These are phyloP conservation scores for Macropis europaea DNA, from an alignment of 2,888 invertebrate genomes.

Conservation along the genomic window DNA sequence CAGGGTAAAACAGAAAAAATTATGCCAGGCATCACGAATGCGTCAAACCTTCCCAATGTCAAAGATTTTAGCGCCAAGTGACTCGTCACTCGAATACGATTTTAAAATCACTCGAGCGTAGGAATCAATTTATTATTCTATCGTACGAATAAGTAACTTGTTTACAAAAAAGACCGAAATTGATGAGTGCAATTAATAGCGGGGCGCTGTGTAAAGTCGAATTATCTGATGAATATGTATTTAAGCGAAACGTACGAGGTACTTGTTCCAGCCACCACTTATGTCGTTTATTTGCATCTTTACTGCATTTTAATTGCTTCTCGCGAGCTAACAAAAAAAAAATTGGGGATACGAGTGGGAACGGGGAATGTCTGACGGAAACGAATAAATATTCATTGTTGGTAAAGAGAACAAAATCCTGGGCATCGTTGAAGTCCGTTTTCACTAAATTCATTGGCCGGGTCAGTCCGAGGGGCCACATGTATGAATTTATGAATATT, in stretches of 20 bases:
- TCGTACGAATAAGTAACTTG: neutral
- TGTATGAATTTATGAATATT: constrained; percentile 65
- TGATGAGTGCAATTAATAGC: neutral
- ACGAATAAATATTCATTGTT: constrained; percentile 58
- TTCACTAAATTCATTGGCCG: constrained; percentile 53
- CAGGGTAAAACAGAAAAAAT: too few species aligned
- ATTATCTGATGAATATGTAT: constrained; percentile 35
- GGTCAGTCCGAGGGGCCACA: constrained; percentile 25
- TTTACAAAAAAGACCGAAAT: neutral
- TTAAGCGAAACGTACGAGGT: constrained; percentile 8
- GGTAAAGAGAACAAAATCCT: constrained; percentile 50
- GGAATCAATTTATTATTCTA: neutral
- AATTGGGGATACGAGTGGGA: neutral
- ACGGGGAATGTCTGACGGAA: constrained; percentile 14
- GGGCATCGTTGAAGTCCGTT: constrained; percentile 35
- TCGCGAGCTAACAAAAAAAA: constrained; percentile 7
- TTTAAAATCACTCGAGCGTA: neutral
- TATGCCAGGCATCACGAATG: too few species aligned
- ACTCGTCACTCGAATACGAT: too few species aligned
- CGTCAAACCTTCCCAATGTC: too few species aligned
- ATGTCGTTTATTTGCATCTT: constrained; percentile 45
- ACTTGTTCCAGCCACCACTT: neutral
- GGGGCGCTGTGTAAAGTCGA: neutral
- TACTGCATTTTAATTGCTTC: constrained; percentile 50
- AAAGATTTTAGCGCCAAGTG: too few species aligned